Evolutionary conservation across 2,113 vertebrate species (phyloP).

Genomic region (Poecilia latipinna): DNA sequence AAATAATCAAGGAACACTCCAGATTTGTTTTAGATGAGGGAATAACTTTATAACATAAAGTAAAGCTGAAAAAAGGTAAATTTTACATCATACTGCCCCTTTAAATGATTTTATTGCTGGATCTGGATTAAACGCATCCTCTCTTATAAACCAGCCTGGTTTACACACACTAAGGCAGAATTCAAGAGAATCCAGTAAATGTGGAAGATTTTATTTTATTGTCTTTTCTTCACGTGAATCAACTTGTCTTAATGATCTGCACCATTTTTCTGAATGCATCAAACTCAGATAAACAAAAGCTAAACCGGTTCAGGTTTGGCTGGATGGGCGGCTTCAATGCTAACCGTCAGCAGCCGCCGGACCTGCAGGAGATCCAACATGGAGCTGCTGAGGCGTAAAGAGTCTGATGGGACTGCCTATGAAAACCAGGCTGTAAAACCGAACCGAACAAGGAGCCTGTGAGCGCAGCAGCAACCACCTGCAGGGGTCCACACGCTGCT

Average conservation of each 20-base stretch:
- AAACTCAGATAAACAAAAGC: not conserved
- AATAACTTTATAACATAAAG: too few relatives aligned
- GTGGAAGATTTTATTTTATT: not conserved
- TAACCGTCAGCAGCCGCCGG: conserved; percentile 39
- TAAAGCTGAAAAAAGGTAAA: too few relatives aligned
- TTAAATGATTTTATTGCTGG: too few relatives aligned
- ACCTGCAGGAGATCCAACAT: not conserved
- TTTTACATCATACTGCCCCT: too few relatives aligned
- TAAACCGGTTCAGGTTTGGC: not conserved
- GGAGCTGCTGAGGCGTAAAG: conserved; percentile 19
- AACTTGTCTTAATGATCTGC: not conserved
- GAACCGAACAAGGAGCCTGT: conserved; percentile 33
- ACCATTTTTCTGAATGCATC: not conserved
- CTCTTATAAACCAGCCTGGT: not conserved
- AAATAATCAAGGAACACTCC: too few relatives aligned
- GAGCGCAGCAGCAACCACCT: not conserved
- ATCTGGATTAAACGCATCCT: not conserved
- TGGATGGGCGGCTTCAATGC: not conserved
- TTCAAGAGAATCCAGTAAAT: not conserved
- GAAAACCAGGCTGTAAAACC: conserved; percentile 70
- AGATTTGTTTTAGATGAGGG: too few relatives aligned
- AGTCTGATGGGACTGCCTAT: conserved; percentile 13
- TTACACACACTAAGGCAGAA: not conserved
- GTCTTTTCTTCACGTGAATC: not conserved
- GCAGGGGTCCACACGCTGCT: conserved; percentile 6